phyloP scores from a whole-genome alignment of 2,888 invertebrate genomes.

The Belgica antarctica region DNA sequence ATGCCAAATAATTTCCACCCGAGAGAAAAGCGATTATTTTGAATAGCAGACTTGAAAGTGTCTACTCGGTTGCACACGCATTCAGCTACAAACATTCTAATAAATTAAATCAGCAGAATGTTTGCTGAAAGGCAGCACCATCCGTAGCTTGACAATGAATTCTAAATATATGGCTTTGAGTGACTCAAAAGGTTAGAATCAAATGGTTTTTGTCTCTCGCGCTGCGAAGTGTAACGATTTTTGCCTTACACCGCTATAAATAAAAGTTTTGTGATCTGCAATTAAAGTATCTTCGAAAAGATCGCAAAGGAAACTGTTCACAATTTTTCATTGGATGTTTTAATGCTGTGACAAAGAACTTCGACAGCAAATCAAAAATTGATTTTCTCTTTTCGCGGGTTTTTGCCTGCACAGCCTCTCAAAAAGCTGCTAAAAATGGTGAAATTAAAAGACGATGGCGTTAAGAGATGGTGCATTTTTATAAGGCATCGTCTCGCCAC shows the following conservation, averaged over 20 bases:
- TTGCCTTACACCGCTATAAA: neutral
- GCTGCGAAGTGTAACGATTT: neutral
- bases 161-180: neutral
- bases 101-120: neutral
- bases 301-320: neutral
- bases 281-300: neutral
- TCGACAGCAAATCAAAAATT: neutral
- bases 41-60: neutral
- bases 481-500: slow-evolving; percentile 16
- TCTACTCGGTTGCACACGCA: neutral
- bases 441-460: slow-evolving; percentile 17
- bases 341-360: neutral
- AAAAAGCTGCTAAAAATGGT: no score
- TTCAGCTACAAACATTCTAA: slow-evolving; percentile 6
- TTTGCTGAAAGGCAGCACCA: no score
- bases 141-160: slow-evolving; percentile 18
- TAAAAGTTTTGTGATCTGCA: slow-evolving; percentile 16
- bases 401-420: no score
- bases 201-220: neutral
- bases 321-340: neutral
- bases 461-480: slow-evolving; percentile 19
- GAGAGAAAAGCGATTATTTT: slow-evolving; percentile 7
- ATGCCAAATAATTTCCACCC: neutral
- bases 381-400: no score
- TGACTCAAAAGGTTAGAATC: slow-evolving; percentile 18